Conservation (phyloP, 2,797 vertebrate species). For the Chiroxiphia lanceolata region DNA sequence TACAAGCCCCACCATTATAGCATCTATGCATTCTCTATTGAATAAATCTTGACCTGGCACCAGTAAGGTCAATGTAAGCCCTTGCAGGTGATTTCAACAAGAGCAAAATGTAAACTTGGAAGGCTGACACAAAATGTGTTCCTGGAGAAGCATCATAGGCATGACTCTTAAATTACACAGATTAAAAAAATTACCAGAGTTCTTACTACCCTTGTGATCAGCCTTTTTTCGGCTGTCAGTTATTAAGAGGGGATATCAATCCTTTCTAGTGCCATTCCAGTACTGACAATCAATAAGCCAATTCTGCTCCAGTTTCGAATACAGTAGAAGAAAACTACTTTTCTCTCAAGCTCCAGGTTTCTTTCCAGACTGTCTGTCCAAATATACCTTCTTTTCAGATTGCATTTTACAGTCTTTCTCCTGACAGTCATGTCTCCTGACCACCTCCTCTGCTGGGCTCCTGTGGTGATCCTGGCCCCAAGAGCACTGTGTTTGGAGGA, state of each 20-base stretch:
- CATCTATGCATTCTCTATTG: not conserved
- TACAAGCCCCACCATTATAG: not conserved
- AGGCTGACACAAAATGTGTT: not conserved
- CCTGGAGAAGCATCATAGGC: not conserved
- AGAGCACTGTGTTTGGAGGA: not conserved
- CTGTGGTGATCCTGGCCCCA: not conserved
- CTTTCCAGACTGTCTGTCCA: not conserved
- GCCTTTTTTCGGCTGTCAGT: not conserved
- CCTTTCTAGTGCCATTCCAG: not conserved
- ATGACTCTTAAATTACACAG: not conserved
- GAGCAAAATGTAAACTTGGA: not conserved
- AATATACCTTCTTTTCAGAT: not conserved
- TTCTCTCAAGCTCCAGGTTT: not conserved
- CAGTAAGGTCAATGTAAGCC: not conserved
- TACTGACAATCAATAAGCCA: not conserved
- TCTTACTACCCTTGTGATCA: not conserved
- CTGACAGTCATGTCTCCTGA: not conserved
- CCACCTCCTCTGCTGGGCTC: not conserved
- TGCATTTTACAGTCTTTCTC: not conserved
- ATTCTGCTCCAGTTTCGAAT: not conserved
- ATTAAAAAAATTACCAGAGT: not conserved
- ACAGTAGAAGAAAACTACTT: not conserved
- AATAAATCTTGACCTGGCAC: not conserved
- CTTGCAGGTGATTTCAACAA: not conserved
- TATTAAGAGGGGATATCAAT: not conserved